Evolutionary conservation across 2,113 vertebrate species (phyloP).

Genomic region (Ceyx melanurus): DNA sequence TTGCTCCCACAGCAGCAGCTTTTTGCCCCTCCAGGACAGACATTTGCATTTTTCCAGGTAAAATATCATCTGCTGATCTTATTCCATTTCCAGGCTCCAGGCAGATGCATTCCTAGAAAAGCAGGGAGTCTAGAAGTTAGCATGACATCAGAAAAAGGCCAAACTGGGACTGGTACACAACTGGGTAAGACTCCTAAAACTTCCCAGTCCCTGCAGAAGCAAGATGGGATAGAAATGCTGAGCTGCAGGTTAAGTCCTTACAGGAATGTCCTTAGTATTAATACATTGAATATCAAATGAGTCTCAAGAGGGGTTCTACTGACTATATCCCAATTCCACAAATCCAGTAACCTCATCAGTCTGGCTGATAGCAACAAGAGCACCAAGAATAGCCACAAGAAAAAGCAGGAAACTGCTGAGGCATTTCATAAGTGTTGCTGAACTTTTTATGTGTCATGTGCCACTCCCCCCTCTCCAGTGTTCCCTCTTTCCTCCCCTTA

Average conservation of each 20-base stretch:
- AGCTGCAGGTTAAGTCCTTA: not conserved
- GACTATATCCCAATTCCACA: not conserved
- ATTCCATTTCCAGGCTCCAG: not conserved
- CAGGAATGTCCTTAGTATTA: not conserved
- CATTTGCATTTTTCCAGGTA: not conserved
- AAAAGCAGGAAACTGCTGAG: not conserved
- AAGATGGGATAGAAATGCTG: not conserved
- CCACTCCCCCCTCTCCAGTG: not conserved
- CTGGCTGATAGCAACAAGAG: not conserved
- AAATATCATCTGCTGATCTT: not conserved
- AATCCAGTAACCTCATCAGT: not conserved
- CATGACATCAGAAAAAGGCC: not conserved
- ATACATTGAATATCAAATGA: accelerated
- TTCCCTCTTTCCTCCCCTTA: not conserved
- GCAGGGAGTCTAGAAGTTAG: not conserved
- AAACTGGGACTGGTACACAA: not conserved
- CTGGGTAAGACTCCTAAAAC: not conserved
- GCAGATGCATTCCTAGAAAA: not conserved
- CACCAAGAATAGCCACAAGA: not conserved
- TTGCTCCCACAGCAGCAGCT: not conserved
- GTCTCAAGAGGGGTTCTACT: not conserved
- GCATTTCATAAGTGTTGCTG: not conserved
- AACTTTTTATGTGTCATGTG: not conserved
- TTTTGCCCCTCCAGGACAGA: not conserved
- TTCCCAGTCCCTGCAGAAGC: not conserved